Conservation (phyloP, 1,140 invertebrate species). For the Drosophila prosaltans region DNA sequence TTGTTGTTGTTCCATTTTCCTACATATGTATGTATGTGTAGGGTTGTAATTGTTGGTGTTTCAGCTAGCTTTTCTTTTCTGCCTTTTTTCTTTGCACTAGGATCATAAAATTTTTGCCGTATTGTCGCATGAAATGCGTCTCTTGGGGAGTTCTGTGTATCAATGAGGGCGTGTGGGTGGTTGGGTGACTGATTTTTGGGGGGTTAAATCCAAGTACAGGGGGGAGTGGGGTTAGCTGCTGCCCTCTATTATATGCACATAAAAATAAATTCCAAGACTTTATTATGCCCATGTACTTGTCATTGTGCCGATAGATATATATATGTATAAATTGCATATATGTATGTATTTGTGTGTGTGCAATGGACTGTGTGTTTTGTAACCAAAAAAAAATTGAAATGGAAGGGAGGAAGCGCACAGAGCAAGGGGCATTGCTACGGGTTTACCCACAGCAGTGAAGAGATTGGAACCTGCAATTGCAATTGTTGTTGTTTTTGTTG, state of each 20-base stretch:
- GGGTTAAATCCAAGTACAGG: neutral
- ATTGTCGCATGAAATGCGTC: conserved; percentile 71
- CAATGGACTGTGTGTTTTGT: conserved; percentile 69
- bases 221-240: conserved; percentile 27
- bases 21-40: neutral
- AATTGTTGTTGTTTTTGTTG: conserved; percentile 44
- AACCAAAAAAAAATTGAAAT: neutral
- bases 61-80: conserved; percentile 26
- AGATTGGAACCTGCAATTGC: conserved; percentile 50
- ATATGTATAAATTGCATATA: neutral
- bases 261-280: conserved; percentile 82
- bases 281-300: conserved; percentile 80
- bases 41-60: conserved; percentile 51
- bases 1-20: neutral
- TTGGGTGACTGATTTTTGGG: neutral
- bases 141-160: conserved; percentile 56
- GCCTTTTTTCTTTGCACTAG: conserved; percentile 39
- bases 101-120: conserved; percentile 59
- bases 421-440: conserved; percentile 1
- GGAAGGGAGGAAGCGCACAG: neutral
- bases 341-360: conserved; percentile 59
- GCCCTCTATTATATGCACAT: conserved; percentile 77
- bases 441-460: neutral
- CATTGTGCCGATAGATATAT: conserved; percentile 48
- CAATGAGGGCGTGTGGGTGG: conserved; percentile 32